A percentile compares a stretch with the other conserved stretches of the same genome.
Evolutionary conservation across 2,113 vertebrate genomes (phyloP).

Genomic region (Chaetorhynchus papuensis): DNA sequence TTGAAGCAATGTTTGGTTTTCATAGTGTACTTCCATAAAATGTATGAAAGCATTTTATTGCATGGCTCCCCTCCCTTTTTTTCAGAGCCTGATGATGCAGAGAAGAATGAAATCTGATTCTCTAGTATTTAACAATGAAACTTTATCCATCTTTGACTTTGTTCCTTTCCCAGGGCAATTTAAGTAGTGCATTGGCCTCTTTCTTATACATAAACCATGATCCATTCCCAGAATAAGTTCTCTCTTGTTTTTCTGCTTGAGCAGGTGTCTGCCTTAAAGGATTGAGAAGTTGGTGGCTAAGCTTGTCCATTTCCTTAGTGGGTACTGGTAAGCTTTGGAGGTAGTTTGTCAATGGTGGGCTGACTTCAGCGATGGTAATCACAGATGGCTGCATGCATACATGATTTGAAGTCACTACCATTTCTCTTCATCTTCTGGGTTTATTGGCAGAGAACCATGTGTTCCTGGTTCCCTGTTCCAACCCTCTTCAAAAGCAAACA

Average conservation of each 20-base stretch:
- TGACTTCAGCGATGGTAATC: neutral
- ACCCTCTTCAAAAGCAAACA: neutral
- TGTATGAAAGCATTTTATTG: neutral
- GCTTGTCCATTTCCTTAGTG: neutral
- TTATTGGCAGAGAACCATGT: neutral
- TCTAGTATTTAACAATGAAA: neutral
- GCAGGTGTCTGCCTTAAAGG: neutral
- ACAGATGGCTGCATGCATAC: neutral
- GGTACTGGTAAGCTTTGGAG: neutral
- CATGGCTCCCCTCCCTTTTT: accelerated
- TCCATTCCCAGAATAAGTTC: neutral
- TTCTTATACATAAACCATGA: accelerated
- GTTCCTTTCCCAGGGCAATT: neutral
- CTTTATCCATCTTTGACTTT: neutral
- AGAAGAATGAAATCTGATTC: neutral
- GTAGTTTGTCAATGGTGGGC: neutral
- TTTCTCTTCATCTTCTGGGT: neutral
- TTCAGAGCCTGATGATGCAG: neutral
- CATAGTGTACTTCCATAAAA: neutral
- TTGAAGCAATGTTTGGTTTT: neutral
- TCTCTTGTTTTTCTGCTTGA: neutral
- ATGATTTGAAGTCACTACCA: neutral
- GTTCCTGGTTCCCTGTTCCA: neutral
- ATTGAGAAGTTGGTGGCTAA: neutral
- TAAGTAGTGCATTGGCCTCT: neutral